These are phyloP conservation scores for Drosophila eohydei DNA, from an alignment of 2,888 invertebrate genomes.

Conservation along the genomic window DNA sequence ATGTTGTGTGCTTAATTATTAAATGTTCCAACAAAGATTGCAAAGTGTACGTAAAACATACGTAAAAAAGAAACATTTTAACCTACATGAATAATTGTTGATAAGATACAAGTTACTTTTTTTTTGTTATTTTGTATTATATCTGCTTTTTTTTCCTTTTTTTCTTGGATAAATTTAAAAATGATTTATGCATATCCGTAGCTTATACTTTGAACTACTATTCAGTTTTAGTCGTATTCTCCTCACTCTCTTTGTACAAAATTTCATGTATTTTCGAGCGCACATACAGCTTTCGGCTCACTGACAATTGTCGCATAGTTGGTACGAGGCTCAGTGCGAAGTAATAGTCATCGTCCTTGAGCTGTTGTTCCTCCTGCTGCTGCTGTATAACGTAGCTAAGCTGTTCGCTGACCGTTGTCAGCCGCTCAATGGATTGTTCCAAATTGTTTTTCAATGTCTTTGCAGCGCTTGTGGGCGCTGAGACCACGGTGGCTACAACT, in stretches of 20 bases:
- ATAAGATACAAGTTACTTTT: conserved; percentile 15
- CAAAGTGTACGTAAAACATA: conserved; percentile 21
- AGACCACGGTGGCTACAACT: conserved; percentile 64
- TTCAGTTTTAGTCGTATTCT: conserved; percentile 31
- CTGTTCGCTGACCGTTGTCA: conserved; percentile 67
- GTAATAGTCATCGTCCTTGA: conserved; percentile 69
- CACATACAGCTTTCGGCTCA: conserved; percentile 66
- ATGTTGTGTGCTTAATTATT: conserved; percentile 28
- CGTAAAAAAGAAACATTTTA: conserved; percentile 31
- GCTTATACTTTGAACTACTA: conserved; percentile 26
- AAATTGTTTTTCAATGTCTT: conserved; percentile 67
- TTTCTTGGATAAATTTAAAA: conserved; percentile 17
- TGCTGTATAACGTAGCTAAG: conserved; percentile 67
- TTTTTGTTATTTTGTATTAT: neutral
- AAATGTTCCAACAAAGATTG: conserved; percentile 24
- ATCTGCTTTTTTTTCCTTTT: neutral
- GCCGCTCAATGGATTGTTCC: conserved; percentile 65
- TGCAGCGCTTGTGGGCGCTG: conserved; percentile 49
- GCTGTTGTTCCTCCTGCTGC: conserved; percentile 66
- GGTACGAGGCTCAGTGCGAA: conserved; percentile 68
- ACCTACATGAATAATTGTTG: conserved; percentile 35
- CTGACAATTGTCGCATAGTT: conserved; percentile 63
- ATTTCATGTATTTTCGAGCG: conserved; percentile 70
- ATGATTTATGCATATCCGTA: conserved; percentile 13
- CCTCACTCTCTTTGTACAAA: conserved; percentile 66